Conservation (phyloP, 1,140 invertebrate species). For the Euglossa dilemma region DNA sequence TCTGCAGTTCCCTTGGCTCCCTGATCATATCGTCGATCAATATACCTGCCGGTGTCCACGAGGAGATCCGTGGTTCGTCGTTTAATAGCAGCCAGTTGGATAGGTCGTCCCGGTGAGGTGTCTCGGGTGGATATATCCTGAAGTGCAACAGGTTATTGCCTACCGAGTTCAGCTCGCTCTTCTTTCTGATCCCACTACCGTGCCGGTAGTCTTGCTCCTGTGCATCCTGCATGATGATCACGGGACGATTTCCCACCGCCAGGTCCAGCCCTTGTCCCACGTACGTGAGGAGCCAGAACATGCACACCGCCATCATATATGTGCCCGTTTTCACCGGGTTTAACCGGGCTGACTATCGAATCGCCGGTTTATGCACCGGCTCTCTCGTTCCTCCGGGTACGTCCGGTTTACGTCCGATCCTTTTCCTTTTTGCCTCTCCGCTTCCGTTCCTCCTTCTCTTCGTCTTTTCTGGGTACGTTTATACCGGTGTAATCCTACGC, state of each 20-base stretch:
- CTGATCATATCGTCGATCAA: conserved; percentile 65
- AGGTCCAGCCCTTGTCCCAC: conserved; percentile 74
- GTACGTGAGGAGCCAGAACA: conserved; percentile 74
- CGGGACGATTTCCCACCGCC: conserved; percentile 71
- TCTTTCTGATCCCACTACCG: conserved; percentile 58
- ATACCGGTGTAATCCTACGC: background rate
- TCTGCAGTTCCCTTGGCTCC: conserved; percentile 57
- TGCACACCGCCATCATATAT: conserved; percentile 73
- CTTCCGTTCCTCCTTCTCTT: background rate
- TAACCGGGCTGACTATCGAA: background rate
- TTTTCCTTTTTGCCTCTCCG: background rate
- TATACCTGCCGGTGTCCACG: conserved; percentile 54
- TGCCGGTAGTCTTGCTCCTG: conserved; percentile 63
- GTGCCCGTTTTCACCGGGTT: background rate
- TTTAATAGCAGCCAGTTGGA: conserved; percentile 65
- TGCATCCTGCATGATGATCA: conserved; percentile 61
- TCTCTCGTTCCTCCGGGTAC: background rate
- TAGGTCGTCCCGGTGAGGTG: conserved; percentile 51
- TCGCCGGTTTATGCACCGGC: background rate
- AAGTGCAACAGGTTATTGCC: conserved; percentile 65
- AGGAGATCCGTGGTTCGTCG: conserved; percentile 54
- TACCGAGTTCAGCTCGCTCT: conserved; percentile 57
- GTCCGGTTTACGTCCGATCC: background rate
- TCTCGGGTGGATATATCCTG: conserved; percentile 58
- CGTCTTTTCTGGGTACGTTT: no score